These are phyloP conservation scores for Caradrina kadenii DNA, from an alignment of 2,888 invertebrate genomes.

Conservation along the genomic window DNA sequence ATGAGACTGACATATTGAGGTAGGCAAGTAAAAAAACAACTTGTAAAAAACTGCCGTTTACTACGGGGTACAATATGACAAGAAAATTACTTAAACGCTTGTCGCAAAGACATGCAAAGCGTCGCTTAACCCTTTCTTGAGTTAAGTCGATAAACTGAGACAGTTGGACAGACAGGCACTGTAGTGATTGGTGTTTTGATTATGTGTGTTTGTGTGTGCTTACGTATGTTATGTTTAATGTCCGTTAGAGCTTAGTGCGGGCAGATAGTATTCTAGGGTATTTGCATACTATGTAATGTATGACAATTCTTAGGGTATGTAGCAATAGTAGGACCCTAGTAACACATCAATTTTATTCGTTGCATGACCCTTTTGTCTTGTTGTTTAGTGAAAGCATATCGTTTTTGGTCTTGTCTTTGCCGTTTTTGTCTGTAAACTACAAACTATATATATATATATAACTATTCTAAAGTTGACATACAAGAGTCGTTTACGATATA, in stretches of 20 bases:
- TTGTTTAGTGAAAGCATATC: too few species aligned
- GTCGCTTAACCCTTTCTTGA: constrained; percentile 11
- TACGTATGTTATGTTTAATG: background rate
- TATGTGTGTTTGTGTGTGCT: background rate
- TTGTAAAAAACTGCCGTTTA: constrained; percentile 19
- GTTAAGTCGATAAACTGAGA: constrained; percentile 32
- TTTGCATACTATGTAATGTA: background rate
- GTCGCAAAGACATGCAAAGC: constrained; percentile 35
- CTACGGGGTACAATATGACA: constrained; percentile 25
- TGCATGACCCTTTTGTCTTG: too few species aligned
- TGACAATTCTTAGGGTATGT: background rate
- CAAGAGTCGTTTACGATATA: too few species aligned
- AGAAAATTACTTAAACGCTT: constrained; percentile 32
- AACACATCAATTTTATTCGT: background rate
- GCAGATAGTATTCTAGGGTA: background rate
- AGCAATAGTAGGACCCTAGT: too few species aligned
- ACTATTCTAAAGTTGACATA: too few species aligned
- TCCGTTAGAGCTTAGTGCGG: background rate
- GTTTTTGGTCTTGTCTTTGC: background rate
- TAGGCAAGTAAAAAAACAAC: constrained; percentile 22
- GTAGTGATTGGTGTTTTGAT: constrained; percentile 7
- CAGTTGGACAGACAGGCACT: constrained; percentile 10
- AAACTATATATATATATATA: background rate
- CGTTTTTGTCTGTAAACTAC: background rate
- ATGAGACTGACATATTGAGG: constrained; percentile 36